Percentiles rank a stretch among this genome's conserved stretches.
phyloP scores from a whole-genome alignment of 2,888 invertebrate species.

The Spodoptera littoralis region DNA sequence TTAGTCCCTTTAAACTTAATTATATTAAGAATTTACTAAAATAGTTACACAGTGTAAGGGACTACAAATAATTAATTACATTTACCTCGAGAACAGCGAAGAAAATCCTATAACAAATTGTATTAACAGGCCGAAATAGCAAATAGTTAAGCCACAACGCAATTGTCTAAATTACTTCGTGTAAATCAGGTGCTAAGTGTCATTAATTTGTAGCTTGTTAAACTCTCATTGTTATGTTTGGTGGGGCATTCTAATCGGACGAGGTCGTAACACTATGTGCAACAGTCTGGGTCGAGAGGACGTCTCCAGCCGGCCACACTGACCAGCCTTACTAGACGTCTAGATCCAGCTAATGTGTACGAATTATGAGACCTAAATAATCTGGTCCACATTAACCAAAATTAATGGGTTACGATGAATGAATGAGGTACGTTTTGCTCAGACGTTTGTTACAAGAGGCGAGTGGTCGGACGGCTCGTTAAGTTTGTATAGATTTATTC shows the following conservation, averaged over 20 bases:
- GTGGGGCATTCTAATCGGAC: slow-evolving; percentile 19
- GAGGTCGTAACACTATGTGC: slow-evolving; percentile 28
- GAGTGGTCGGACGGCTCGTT: slow-evolving; percentile 13
- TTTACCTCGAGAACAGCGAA: slow-evolving; percentile 15
- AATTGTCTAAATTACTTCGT: slow-evolving; percentile 28
- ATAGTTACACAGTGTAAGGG: neutral
- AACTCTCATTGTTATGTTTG: slow-evolving; percentile 27
- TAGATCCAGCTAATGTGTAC: slow-evolving; percentile 12
- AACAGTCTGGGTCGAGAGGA: slow-evolving; percentile 43
- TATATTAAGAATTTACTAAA: slow-evolving; percentile 2
- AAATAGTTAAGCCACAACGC: slow-evolving; percentile 31
- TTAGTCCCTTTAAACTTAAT: slow-evolving; percentile 1
- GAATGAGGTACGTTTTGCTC: slow-evolving; percentile 17
- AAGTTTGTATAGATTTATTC: slow-evolving; percentile 11
- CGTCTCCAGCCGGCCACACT: slow-evolving; percentile 9
- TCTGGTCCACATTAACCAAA: slow-evolving; percentile 22
- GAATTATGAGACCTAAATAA: slow-evolving; percentile 34
- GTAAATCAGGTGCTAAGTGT: slow-evolving; percentile 34
- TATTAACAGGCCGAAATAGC: slow-evolving; percentile 20
- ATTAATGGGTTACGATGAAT: slow-evolving; percentile 44
- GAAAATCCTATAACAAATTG: slow-evolving; percentile 26
- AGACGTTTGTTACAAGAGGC: slow-evolving; percentile 27
- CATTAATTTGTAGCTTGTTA: slow-evolving; percentile 35
- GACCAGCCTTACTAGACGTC: slow-evolving; percentile 10
- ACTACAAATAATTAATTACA: slow-evolving; percentile 24